Base-by-base conservation (phyloP, 2,888 invertebrate species). In the Dryocosmus kuriphilus region DNA sequence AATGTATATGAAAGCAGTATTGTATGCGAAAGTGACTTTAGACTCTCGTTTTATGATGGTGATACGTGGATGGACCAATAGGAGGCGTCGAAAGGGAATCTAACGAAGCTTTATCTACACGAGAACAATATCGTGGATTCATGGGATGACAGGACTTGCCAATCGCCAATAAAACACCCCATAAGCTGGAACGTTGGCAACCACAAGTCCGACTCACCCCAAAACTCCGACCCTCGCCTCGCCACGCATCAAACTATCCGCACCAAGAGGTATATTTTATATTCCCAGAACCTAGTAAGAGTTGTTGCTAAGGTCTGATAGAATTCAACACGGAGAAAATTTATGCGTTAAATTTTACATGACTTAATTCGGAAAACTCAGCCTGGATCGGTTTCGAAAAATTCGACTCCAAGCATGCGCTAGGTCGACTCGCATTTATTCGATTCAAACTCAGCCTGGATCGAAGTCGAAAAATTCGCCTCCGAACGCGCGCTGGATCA, bases 91-190 rank as follows among this genome's bases (percentile, higher is more conserved):
- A 81, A 77, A 67, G 84, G 83, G 83, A 84, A 84, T 78, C 79
- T 80, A 81, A 80, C 85, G 78, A 84, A 84, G 86, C 85, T 86
- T 85, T 84, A 85, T 83, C 85, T 84, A 83, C 83, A 81, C 77
- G 79, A 80, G 83, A 85, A 86, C 88, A 85, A 86, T 87, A 88
- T 86, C 86, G 82, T 81, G 80, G 79, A 79, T 87, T 86, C 86
- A 81, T 81, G 80, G 79, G 79, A 85, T 85, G 87, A 85, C 86
- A 35, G 65, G 85, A 80, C 81, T 85, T 80, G 82, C 80, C 83
- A 81, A 83, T 84, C 80, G 83, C 82, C 86, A 84, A 86, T 87
- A 85, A 86, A 89, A 87, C 87, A 86, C 83, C 82, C 85, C 82
- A 83, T 85, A 86, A 86, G 85, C 88, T 83, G 82, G 80, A 85